Conservation (phyloP, 2,888 invertebrate species). For the Eilema sororculum region DNA sequence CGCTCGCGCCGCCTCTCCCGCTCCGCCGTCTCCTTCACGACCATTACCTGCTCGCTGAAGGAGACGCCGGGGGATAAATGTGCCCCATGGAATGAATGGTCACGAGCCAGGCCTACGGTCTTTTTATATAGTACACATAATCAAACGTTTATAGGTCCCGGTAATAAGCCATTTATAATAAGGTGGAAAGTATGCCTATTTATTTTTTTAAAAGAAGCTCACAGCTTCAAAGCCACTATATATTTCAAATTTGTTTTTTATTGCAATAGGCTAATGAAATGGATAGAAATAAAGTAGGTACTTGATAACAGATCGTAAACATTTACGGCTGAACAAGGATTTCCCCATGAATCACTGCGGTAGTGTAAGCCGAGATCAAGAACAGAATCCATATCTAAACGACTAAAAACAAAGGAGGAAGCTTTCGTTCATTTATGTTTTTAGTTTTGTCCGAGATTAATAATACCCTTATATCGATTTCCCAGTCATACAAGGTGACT, state of each 20-base stretch:
- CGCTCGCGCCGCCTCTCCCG: too few relatives aligned
- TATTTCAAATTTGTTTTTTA: not conserved
- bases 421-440: too few relatives aligned
- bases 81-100: too few relatives aligned
- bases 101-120: too few relatives aligned
- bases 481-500: too few relatives aligned
- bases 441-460: too few relatives aligned
- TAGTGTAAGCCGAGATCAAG: not conserved
- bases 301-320: conserved; percentile 13
- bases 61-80: too few relatives aligned
- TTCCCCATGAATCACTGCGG: conserved; percentile 10
- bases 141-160: too few relatives aligned
- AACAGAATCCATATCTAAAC: not conserved
- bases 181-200: not conserved
- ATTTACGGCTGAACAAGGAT: conserved; percentile 8
- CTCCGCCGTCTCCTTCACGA: too few relatives aligned
- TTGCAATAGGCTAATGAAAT: not conserved
- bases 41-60: too few relatives aligned
- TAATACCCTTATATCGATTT: too few relatives aligned
- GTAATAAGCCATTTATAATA: not conserved
- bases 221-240: not conserved
- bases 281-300: not conserved
- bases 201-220: not conserved
- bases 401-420: not conserved
- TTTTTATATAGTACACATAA: too few relatives aligned